phyloP scores from a whole-genome alignment of 1,140 invertebrate species.

The Trichoplusia ni region DNA sequence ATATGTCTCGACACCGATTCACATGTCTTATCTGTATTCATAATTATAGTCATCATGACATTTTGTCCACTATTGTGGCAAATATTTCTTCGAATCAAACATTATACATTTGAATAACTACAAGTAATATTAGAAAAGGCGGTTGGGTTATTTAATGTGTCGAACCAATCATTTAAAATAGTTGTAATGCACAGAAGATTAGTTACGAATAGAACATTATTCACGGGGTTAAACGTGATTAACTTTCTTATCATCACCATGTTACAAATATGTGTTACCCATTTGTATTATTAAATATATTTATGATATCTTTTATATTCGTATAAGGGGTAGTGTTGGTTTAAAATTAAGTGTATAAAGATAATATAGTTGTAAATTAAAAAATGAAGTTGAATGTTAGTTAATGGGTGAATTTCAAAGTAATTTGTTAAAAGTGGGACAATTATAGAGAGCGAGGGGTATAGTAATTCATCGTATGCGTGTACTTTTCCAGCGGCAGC shows the following conservation, averaged over 20 bases:
- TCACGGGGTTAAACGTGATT: slow-evolving; percentile 1
- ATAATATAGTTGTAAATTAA: background rate
- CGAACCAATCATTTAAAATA: no score
- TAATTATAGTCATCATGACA: background rate
- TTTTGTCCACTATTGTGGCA: background rate
- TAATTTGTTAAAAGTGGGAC: no score
- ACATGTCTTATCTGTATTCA: background rate
- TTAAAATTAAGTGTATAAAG: background rate
- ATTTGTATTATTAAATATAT: background rate
- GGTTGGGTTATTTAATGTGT: no score
- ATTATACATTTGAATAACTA: no score
- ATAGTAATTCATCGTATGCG: background rate
- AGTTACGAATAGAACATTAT: background rate
- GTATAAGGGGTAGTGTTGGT: background rate
- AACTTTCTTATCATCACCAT: slow-evolving; percentile 16
- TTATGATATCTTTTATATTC: background rate
- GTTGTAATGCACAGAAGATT: no score
- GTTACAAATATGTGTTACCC: background rate
- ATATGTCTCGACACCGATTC: background rate
- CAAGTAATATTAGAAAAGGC: no score
- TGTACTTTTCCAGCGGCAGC: slow-evolving; percentile 81
- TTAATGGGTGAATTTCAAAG: no score
- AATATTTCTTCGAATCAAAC: background rate
- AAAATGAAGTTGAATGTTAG: no score
- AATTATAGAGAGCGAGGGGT: no score